These are phyloP conservation scores for Corythoichthys haematopterus DNA, from an alignment of 2,113 vertebrate species.

Conservation along the genomic window DNA sequence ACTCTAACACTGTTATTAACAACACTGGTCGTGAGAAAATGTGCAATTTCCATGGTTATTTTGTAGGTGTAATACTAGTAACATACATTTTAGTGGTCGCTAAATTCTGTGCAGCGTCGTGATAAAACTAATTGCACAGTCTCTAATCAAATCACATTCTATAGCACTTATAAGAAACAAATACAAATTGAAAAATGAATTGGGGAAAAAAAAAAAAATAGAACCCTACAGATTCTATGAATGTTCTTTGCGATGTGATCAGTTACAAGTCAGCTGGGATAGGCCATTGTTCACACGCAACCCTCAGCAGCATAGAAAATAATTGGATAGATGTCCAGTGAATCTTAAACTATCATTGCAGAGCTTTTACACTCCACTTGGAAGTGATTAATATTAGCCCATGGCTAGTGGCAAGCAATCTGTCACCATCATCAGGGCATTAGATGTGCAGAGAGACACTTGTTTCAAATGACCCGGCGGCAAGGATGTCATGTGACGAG, in stretches of 20 bases:
- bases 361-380: constrained; percentile 44
- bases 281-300: background rate
- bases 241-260: background rate
- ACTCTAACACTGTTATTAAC: too few species aligned
- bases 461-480: constrained; percentile 45
- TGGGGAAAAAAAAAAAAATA: too few species aligned
- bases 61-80: too few species aligned
- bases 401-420: constrained; percentile 48
- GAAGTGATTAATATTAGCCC: constrained; percentile 54
- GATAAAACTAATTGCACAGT: too few species aligned
- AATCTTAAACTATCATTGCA: constrained; percentile 18
- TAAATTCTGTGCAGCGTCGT: too few species aligned
- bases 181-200: too few species aligned
- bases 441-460: constrained; percentile 38
- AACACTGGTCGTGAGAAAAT: too few species aligned
- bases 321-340: background rate
- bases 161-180: too few species aligned
- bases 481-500: constrained; percentile 36
- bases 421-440: constrained; percentile 48
- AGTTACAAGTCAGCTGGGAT: background rate
- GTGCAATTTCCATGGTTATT: too few species aligned
- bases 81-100: too few species aligned
- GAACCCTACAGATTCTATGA: background rate
- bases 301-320: background rate
- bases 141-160: too few species aligned